Evolutionary conservation across 2,888 invertebrate genomes (phyloP).

Genomic region (Eristalinus sepulchralis): DNA sequence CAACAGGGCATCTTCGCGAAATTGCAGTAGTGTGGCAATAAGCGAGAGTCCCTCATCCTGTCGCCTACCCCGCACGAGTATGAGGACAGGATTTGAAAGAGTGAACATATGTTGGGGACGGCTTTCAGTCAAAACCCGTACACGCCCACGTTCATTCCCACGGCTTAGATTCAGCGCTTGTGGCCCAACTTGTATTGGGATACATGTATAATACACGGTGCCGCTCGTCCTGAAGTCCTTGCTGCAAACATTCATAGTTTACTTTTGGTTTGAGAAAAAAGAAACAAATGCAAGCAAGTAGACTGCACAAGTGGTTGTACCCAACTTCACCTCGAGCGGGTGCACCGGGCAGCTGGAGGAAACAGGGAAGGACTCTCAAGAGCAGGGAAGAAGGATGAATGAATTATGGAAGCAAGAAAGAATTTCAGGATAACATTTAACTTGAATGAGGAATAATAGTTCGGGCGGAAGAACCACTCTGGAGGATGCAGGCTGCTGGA

Average conservation of each 20-base stretch:
- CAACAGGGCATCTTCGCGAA: slow-evolving; percentile 14
- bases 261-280: background rate
- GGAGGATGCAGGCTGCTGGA: background rate
- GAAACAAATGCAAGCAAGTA: slow-evolving; percentile 1
- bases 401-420: slow-evolving; percentile 70
- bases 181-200: slow-evolving; percentile 3
- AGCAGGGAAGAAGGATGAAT: slow-evolving; percentile 59
- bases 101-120: slow-evolving; percentile 58
- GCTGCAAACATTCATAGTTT: slow-evolving; percentile 32
- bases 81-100: slow-evolving; percentile 50
- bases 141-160: slow-evolving; percentile 20
- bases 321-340: slow-evolving; percentile 26
- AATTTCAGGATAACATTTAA: slow-evolving; percentile 69
- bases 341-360: background rate
- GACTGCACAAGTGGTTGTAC: slow-evolving; percentile 61
- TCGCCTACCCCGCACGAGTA: slow-evolving; percentile 26
- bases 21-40: slow-evolving; percentile 16
- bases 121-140: background rate
- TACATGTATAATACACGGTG: background rate
- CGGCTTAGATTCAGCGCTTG: slow-evolving; percentile 31
- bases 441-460: slow-evolving; percentile 70
- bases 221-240: slow-evolving; percentile 27
- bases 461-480: slow-evolving; percentile 63
- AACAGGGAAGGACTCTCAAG: background rate
- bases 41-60: background rate